Conservation (phyloP, 2,888 invertebrate genomes). For the Hermaeophaga mercurialis region DNA sequence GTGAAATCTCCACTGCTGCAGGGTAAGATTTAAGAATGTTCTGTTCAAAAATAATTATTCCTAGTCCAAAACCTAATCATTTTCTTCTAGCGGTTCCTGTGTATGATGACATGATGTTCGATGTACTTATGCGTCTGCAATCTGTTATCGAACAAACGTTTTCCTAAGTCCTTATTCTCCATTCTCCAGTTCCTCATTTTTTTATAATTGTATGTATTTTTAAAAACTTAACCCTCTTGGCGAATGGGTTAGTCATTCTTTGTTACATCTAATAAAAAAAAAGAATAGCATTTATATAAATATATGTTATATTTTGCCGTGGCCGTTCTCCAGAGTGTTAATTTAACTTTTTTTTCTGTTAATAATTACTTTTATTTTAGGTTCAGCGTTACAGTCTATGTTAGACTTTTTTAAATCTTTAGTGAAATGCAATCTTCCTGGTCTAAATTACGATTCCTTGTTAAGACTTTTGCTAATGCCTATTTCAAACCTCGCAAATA, state of each 20-base stretch:
- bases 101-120: conserved; percentile 8
- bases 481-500: conserved; percentile 44
- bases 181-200: neutral
- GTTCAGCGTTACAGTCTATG: conserved; percentile 89
- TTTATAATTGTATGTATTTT: conserved; percentile 6
- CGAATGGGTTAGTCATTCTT: neutral
- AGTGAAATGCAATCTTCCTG: conserved; percentile 76
- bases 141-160: neutral
- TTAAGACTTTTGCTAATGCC: conserved; percentile 75
- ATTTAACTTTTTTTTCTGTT: conserved; percentile 5
- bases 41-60: neutral
- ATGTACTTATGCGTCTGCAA: conserved; percentile 5
- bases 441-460: conserved; percentile 79
- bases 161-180: conserved; percentile 2
- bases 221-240: conserved; percentile 5
- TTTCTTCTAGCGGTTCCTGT: conserved; percentile 15
- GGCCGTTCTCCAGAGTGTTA: conserved; percentile 1
- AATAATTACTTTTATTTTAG: conserved; percentile 55
- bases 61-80: neutral
- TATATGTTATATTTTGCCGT: too few relatives aligned
- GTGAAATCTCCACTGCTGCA: conserved; percentile 92
- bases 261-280: too few relatives aligned
- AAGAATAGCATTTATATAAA: too few relatives aligned
- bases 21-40: conserved; percentile 65
- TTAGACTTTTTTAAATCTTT: conserved; percentile 92